Conservation (phyloP, 2,888 invertebrate species). For the Punctoribates punctum region DNA sequence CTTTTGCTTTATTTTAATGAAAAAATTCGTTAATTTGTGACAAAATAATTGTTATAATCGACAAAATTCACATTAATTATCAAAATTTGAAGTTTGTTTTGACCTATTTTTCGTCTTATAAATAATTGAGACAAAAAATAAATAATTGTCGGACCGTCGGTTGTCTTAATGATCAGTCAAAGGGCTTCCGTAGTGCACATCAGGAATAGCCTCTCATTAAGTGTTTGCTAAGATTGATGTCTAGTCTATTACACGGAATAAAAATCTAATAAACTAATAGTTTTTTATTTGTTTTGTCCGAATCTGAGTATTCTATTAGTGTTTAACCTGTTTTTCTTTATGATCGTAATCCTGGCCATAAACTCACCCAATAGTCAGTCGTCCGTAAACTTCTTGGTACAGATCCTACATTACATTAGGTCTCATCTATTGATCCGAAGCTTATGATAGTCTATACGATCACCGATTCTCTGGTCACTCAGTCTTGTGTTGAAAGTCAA, state of each 20-base stretch:
- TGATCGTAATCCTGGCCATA: neutral
- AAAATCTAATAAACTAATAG: too few species aligned
- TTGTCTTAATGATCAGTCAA: neutral
- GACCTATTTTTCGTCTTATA: neutral
- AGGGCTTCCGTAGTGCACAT: neutral
- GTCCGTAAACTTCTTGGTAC: slow-evolving; percentile 36
- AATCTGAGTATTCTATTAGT: neutral
- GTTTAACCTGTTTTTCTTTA: slow-evolving; percentile 14
- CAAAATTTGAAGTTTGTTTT: neutral
- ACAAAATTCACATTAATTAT: neutral
- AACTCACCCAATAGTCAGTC: neutral
- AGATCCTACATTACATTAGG: neutral
- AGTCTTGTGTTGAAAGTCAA: neutral
- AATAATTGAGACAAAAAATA: slow-evolving; percentile 11
- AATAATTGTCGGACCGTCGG: neutral
- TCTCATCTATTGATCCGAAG: neutral
- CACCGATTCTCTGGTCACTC: neutral
- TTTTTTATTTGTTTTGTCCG: neutral
- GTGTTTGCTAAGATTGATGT: neutral
- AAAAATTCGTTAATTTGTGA: too few species aligned
- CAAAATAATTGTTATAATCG: too few species aligned
- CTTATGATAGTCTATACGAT: neutral
- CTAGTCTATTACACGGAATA: neutral
- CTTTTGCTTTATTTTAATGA: too few species aligned
- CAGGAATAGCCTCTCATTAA: neutral